Conservation (phyloP, 2,888 invertebrate genomes). For the Pasiphila rectangulata region DNA sequence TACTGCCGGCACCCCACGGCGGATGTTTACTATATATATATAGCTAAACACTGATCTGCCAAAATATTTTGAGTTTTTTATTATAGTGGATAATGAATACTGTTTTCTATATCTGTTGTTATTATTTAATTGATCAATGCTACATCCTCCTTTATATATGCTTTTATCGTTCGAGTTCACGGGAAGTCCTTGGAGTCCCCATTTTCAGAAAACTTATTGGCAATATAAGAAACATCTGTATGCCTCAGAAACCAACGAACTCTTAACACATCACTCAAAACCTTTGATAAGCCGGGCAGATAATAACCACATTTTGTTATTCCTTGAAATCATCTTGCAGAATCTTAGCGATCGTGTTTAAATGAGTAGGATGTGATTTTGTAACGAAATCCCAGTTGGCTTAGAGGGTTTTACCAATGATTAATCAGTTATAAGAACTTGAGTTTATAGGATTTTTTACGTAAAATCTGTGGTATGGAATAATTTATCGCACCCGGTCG, state of each 20-base stretch:
- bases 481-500: too few species aligned
- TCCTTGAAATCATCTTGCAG: conserved; percentile 13
- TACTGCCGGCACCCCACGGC: too few species aligned
- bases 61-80: conserved; percentile 34
- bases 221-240: conserved; percentile 8
- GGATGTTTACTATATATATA: too few species aligned
- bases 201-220: conserved; percentile 2
- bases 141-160: neutral
- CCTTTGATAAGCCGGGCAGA: conserved; percentile 3
- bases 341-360: conserved; percentile 3
- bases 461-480: too few species aligned
- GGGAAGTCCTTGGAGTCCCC: neutral
- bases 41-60: too few species aligned
- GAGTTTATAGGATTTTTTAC: too few species aligned
- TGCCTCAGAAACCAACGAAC: neutral
- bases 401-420: too few species aligned
- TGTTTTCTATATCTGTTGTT: neutral
- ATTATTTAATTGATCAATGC: neutral
- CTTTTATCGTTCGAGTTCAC: neutral
- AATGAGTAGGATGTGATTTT: too few species aligned
- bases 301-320: conserved; percentile 18
- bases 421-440: too few species aligned
- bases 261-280: neutral
- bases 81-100: neutral
- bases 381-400: too few species aligned